Evolutionary conservation across 2,113 vertebrate genomes (phyloP).

Genomic region (Panurus biarmicus): DNA sequence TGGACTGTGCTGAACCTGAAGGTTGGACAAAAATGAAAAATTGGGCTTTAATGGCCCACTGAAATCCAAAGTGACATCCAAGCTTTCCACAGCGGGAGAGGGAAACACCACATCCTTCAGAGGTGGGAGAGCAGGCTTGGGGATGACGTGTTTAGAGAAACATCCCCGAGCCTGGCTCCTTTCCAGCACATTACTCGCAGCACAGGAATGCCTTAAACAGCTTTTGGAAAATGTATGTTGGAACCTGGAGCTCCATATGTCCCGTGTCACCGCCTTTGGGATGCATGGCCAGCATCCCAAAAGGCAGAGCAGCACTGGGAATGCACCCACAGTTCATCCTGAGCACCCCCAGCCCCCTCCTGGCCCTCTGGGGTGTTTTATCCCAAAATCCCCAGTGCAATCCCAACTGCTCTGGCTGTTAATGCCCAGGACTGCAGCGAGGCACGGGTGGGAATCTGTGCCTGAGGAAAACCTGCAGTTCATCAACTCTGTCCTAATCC

Average conservation of each 20-base stretch:
- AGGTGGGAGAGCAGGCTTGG: neutral
- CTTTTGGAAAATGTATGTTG: neutral
- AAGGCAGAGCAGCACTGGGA: neutral
- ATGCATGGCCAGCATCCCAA: accelerated
- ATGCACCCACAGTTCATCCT: no score
- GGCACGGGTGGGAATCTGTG: accelerated
- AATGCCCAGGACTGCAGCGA: accelerated
- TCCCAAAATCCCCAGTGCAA: neutral
- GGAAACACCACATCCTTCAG: conserved; percentile 22
- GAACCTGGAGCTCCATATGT: conserved; percentile 6
- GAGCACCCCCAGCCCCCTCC: neutral
- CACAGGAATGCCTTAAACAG: conserved; percentile 3
- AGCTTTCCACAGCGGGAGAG: neutral
- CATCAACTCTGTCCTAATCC: neutral
- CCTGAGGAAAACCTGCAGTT: neutral
- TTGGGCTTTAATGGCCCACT: neutral
- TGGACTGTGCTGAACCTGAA: neutral
- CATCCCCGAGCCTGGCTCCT: conserved; percentile 19
- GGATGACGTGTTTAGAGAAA: conserved; percentile 4
- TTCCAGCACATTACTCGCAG: neutral
- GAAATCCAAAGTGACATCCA: neutral
- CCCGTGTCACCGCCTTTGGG: neutral
- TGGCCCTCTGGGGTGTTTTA: neutral
- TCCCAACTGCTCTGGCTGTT: neutral
- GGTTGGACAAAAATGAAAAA: neutral